Base-by-base conservation (phyloP, 1,140 invertebrate species). In the Centruroides sculpturatus region DNA sequence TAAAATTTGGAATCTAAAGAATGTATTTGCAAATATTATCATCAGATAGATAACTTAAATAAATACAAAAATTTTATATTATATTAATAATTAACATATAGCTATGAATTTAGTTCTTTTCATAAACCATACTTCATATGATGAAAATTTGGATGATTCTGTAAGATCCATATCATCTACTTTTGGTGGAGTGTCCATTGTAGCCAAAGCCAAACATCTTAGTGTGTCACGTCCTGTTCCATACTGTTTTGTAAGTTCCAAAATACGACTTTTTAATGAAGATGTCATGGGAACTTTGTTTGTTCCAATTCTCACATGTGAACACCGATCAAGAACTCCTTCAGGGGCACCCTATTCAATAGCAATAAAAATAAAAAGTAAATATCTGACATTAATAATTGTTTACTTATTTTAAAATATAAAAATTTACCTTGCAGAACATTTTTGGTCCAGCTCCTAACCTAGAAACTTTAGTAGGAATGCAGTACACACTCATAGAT, bases 161-260 rank as follows among this genome's bases (percentile, higher is more conserved):
- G 85, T 90, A 56, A 99, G 82, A 72, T 99, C 93, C 95, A 99
- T 99, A 64, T 96, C 89, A 3, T 92, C 89, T 55, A 89, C 88
- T 67, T 85, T 88, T 70, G 89, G 82, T 64, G 97, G 96, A 70
- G 83, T 85, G 74, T 99, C 97, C 72, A 92, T 84, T 64, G 93
- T 96, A 63, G 96, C 96, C 52, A 99, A 81, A 66, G 89, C 96
- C 70, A 99, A 79, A 77, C 97, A 99, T 77, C 97, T 87, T 35
- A 99, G 83, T 5, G 97, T 99, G 74, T 99, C 97, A 66, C 94
- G 86, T 68, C 96, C 97, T 72, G 92, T 96, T 81, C 97, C 97
- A 72, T 99, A 99, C 71, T 87, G 84, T 62, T 86, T 82, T 63
- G 93, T 96, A 56, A 94, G 77, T 36, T 96, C 90, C 64, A 99